A percentile compares a stretch with the other conserved stretches of the same genome.
These are phyloP conservation scores for Sinelater perroti DNA, from an alignment of 2,888 invertebrate species.

Conservation along the genomic window DNA sequence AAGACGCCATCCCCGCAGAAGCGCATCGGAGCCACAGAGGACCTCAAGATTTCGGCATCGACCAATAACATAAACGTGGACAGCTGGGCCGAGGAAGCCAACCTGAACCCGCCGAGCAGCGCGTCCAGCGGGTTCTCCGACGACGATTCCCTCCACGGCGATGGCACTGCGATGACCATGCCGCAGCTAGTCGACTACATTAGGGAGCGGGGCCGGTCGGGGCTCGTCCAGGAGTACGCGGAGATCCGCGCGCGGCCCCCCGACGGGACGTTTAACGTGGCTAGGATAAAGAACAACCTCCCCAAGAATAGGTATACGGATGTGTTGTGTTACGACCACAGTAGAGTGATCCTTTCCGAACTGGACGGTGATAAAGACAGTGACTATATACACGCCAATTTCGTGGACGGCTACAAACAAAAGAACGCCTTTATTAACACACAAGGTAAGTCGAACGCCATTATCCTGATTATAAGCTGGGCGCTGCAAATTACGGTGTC, in stretches of 20 bases:
- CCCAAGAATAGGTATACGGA: slow-evolving; percentile 93
- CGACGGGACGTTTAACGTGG: slow-evolving; percentile 86
- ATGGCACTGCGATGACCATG: slow-evolving; percentile 72
- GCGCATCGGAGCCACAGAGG: slow-evolving; percentile 57
- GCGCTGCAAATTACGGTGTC: too few relatives aligned
- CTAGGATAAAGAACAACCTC: slow-evolving; percentile 79
- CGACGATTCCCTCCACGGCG: slow-evolving; percentile 84
- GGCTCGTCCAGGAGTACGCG: slow-evolving; percentile 86
- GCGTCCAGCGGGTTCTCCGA: slow-evolving; percentile 88
- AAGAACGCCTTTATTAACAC: slow-evolving; percentile 98
- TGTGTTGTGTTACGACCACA: slow-evolving; percentile 95
- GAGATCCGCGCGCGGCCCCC: slow-evolving; percentile 85
- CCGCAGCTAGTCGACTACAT: slow-evolving; percentile 81
- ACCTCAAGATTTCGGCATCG: slow-evolving; percentile 61
- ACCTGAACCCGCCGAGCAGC: slow-evolving; percentile 74
- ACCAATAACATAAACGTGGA: slow-evolving; percentile 58
- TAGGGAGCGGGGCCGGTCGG: slow-evolving; percentile 78
- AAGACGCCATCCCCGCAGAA: slow-evolving; percentile 58
- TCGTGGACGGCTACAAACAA: slow-evolving; percentile 97
- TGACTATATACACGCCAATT: slow-evolving; percentile 98
- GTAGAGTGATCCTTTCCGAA: slow-evolving; percentile 83
- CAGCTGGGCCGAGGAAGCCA: slow-evolving; percentile 63
- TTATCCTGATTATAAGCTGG: too few relatives aligned
- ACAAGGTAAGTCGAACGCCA: slow-evolving; percentile 82
- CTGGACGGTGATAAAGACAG: slow-evolving; percentile 76